Conservation (phyloP, 2,888 invertebrate species). For the Athetis lepigone region DNA sequence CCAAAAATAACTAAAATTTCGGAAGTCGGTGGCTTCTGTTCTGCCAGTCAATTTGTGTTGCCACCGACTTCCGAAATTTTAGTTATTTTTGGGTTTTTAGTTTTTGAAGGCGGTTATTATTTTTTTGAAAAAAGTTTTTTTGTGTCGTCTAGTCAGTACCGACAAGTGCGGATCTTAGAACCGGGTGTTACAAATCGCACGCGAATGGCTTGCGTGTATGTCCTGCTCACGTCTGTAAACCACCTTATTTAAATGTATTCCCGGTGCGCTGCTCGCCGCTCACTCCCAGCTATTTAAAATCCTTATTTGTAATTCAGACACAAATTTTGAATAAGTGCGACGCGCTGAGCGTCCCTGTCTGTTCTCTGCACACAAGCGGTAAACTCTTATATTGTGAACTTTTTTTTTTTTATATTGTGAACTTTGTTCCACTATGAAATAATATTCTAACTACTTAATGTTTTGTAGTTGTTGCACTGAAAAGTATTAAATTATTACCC, state of each 20-base stretch:
- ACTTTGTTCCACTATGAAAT: not conserved
- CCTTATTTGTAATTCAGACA: slow-evolving; percentile 32
- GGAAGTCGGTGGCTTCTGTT: no score
- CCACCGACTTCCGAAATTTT: no score
- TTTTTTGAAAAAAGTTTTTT: no score
- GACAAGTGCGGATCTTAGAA: not conserved
- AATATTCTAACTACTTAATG: no score
- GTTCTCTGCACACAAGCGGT: not conserved
- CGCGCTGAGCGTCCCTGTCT: not conserved
- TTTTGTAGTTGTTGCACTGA: no score
- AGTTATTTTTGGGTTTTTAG: no score
- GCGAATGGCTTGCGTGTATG: not conserved
- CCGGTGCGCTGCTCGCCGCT: not conserved
- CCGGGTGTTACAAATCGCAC: not conserved
- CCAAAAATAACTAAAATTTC: no score
- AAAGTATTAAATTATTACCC: no score
- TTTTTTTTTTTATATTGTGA: not conserved
- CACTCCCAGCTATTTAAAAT: slow-evolving; percentile 25
- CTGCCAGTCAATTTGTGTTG: no score
- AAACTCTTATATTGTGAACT: not conserved
- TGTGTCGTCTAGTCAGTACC: no score
- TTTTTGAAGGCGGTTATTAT: no score
- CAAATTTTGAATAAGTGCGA: slow-evolving; percentile 21
- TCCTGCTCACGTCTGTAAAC: not conserved
- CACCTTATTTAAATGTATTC: slow-evolving; percentile 20